phyloP scores from a whole-genome alignment of 2,888 invertebrate species.

The Tipula lateralis region DNA sequence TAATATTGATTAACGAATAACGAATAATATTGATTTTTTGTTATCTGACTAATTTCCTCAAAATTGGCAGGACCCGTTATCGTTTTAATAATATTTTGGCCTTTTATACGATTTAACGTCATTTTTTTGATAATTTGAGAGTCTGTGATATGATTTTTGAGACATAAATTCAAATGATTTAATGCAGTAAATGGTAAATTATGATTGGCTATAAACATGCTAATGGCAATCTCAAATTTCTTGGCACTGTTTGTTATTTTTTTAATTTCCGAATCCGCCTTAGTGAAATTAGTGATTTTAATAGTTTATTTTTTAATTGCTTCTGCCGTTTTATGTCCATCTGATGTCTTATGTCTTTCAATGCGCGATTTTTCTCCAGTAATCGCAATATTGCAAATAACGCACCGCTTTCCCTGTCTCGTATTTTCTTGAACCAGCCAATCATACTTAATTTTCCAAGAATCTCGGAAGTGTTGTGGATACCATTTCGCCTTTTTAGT shows the following conservation, averaged over 20 bases:
- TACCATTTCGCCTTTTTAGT: background rate
- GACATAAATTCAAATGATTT: constrained; percentile 6
- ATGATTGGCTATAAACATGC: constrained; percentile 30
- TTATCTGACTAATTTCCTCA: constrained; percentile 4
- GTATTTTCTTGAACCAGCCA: background rate
- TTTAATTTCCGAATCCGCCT: background rate
- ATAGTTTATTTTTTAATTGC: background rate
- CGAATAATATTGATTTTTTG: constrained; percentile 32
- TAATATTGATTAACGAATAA: background rate
- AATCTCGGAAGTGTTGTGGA: background rate
- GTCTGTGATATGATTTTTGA: constrained; percentile 29
- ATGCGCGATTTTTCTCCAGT: too few species aligned
- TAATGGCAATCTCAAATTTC: constrained; percentile 29
- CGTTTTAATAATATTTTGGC: constrained; percentile 30
- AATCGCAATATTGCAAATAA: too few species aligned
- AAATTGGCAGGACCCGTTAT: constrained; percentile 32
- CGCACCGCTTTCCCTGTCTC: background rate
- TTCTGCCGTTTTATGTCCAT: background rate
- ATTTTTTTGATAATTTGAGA: constrained; percentile 32
- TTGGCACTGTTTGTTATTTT: background rate
- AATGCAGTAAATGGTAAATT: constrained; percentile 29
- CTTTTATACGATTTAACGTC: constrained; percentile 28
- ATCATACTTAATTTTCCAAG: background rate
- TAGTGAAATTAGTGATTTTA: background rate
- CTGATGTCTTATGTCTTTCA: background rate